phyloP scores from a whole-genome alignment of 2,888 invertebrate genomes.

The Eubasilissa splendida region DNA sequence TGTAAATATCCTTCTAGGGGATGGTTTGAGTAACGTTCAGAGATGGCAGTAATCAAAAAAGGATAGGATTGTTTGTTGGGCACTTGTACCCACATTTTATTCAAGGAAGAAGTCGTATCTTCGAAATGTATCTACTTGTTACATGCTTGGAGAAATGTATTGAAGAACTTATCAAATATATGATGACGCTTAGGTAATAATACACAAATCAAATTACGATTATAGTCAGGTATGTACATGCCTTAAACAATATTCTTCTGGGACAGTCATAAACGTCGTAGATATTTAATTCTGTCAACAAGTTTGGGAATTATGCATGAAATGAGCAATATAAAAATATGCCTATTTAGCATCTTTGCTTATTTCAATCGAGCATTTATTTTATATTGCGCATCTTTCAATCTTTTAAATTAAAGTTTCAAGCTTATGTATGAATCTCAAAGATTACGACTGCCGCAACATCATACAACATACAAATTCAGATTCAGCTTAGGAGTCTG shows the following conservation, averaged over 20 bases:
- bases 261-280: no score
- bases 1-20: conserved; percentile 34
- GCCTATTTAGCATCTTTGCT: no score
- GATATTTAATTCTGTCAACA: no score
- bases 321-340: no score
- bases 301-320: no score
- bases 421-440: neutral
- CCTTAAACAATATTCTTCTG: no score
- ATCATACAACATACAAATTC: neutral
- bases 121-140: neutral
- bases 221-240: no score
- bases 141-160: neutral
- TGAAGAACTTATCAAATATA: no score
- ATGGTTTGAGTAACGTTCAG: conserved; percentile 28
- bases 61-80: neutral
- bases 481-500: conserved; percentile 1
- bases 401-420: neutral
- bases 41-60: neutral
- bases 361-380: no score
- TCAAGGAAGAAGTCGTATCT: neutral
- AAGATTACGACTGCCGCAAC: neutral
- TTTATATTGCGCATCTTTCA: neutral
- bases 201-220: no score
- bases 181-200: no score
- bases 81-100: neutral